These are phyloP conservation scores for Pteromalus puparum DNA, from an alignment of 1,140 invertebrate genomes.

Conservation along the genomic window DNA sequence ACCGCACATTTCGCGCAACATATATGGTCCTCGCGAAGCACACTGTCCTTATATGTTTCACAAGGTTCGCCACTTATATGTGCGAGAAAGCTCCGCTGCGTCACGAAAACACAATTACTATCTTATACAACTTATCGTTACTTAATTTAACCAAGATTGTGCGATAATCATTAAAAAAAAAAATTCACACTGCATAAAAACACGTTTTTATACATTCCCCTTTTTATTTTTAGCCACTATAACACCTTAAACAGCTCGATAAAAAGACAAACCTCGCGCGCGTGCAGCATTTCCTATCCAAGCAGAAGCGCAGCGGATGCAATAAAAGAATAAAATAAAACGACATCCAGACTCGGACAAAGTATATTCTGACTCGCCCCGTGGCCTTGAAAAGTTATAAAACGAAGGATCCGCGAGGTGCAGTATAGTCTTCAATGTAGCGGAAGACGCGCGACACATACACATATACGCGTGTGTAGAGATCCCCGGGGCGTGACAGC, in stretches of 20 bases:
- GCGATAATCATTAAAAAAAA: background rate
- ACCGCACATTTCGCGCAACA: background rate
- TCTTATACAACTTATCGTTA: background rate
- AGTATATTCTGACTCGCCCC: background rate
- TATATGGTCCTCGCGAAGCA: background rate
- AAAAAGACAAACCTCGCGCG: no score
- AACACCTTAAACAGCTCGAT: background rate
- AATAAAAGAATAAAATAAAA: background rate
- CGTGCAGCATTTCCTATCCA: no score
- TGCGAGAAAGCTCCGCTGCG: background rate
- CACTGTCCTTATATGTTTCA: background rate
- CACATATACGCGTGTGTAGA: background rate
- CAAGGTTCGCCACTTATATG: background rate
- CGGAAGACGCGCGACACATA: background rate
- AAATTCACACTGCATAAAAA: background rate
- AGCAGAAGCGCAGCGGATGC: background rate
- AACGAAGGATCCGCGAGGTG: background rate
- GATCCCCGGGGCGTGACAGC: slow-evolving; percentile 51
- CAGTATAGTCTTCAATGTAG: background rate
- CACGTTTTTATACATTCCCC: background rate
- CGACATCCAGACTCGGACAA: background rate
- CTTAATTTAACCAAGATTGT: background rate
- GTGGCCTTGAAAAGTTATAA: slow-evolving; percentile 4
- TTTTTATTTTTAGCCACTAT: background rate
- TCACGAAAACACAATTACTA: background rate